Evolutionary conservation across 2,113 vertebrate species (phyloP).

Genomic region (Hiodon alosoides): DNA sequence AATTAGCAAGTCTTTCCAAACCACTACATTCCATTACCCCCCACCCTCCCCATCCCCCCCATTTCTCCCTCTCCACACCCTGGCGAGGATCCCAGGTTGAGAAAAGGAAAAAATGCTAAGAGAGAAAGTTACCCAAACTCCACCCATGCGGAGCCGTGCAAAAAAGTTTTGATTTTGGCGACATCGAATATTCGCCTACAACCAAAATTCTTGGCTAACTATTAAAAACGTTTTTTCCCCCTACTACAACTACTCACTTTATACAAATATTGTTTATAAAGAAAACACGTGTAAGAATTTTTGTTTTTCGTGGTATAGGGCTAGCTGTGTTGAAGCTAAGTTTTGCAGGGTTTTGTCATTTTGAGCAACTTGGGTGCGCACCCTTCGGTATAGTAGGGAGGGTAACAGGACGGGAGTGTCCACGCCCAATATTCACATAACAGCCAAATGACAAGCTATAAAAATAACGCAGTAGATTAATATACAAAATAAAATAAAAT

Average conservation of each 20-base stretch:
- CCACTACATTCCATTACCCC: conserved; percentile 74
- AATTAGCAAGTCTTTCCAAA: conserved; percentile 78
- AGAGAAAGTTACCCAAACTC: conserved; percentile 24
- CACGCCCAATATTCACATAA: conserved; percentile 50
- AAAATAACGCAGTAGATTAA: background rate
- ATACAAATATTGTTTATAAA: too few relatives aligned
- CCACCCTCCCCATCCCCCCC: conserved; percentile 37
- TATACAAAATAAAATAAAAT: background rate
- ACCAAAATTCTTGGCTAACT: background rate
- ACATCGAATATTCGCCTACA: background rate
- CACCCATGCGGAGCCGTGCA: conserved; percentile 21
- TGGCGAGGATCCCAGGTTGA: conserved; percentile 49
- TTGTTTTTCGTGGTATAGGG: background rate
- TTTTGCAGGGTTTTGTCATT: conserved; percentile 1
- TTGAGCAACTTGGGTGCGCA: conserved; percentile 48
- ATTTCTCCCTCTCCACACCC: conserved; percentile 37
- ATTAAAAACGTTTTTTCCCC: background rate
- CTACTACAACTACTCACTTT: too few relatives aligned
- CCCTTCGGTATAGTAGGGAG: conserved; percentile 36
- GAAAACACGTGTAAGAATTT: too few relatives aligned
- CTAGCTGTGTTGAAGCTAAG: background rate
- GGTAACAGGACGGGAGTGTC: conserved; percentile 44
- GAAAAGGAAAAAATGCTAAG: conserved; percentile 38
- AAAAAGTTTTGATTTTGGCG: conserved; percentile 10
- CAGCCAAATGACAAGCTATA: conserved; percentile 4